Evolutionary conservation across 2,113 vertebrate species (phyloP).

Genomic region (Toxotes chatareus): DNA sequence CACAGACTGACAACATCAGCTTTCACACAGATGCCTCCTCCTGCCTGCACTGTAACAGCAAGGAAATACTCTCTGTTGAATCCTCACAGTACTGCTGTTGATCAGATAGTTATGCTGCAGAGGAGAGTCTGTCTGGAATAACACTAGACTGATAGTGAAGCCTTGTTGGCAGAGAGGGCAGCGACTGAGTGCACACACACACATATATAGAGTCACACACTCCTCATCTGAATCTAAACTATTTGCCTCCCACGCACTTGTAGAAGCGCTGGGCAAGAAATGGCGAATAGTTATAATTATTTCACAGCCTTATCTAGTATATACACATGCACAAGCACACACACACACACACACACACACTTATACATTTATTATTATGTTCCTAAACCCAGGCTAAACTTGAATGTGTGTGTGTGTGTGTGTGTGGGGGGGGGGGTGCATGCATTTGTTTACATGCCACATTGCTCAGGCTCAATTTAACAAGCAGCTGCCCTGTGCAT

Average conservation of each 20-base stretch:
- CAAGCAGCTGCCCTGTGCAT: slow-evolving; percentile 55
- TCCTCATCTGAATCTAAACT: slow-evolving; percentile 1
- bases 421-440: slow-evolving; percentile 31
- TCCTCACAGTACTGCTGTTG: slow-evolving; percentile 13
- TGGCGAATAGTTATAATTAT: slow-evolving; percentile 21
- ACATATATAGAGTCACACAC: neutral
- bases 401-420: slow-evolving; percentile 8
- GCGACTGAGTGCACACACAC: neutral
- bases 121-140: slow-evolving; percentile 30
- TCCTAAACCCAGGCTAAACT: slow-evolving; percentile 2
- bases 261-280: neutral
- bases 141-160: slow-evolving; percentile 26
- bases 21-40: slow-evolving; percentile 23
- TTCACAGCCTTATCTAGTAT: slow-evolving; percentile 16
- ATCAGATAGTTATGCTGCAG: slow-evolving; percentile 30
- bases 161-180: slow-evolving; percentile 16
- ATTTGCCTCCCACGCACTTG: slow-evolving; percentile 1
- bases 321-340: neutral
- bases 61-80: slow-evolving; percentile 31
- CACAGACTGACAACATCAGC: slow-evolving; percentile 42
- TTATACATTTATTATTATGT: slow-evolving; percentile 4
- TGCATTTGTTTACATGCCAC: slow-evolving; percentile 31
- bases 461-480: slow-evolving; percentile 55
- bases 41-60: neutral
- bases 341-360: neutral